phyloP scores from a whole-genome alignment of 2,888 invertebrate species.

The Rhagophthalmus giganteus region DNA sequence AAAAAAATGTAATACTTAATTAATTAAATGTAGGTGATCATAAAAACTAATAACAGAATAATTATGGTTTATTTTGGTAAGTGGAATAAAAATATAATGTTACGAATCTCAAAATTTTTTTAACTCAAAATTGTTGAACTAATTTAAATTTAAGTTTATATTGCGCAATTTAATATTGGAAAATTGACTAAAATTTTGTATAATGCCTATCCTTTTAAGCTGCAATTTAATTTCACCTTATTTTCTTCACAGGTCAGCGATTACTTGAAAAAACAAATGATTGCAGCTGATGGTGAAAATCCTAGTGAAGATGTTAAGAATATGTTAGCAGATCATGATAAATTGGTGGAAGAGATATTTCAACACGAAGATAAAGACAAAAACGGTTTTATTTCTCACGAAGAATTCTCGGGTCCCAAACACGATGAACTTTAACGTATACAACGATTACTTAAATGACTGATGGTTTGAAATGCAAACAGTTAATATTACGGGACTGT shows the following conservation, averaged over 20 bases:
- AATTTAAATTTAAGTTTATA: no score
- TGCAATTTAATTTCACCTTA: slow-evolving; percentile 1
- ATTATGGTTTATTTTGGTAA: no score
- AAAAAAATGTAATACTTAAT: no score
- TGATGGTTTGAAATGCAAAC: slow-evolving; percentile 29
- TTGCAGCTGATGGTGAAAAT: slow-evolving; percentile 74
- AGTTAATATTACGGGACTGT: no score
- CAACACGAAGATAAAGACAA: slow-evolving; percentile 96
- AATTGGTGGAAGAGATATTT: slow-evolving; percentile 94
- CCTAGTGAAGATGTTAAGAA: slow-evolving; percentile 77
- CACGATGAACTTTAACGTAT: slow-evolving; percentile 86
- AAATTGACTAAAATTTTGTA: background rate
- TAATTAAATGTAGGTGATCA: no score
- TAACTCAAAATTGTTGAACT: no score
- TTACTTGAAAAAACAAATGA: slow-evolving; percentile 90
- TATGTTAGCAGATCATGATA: slow-evolving; percentile 87
- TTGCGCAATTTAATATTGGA: no score
- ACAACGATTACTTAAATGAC: slow-evolving; percentile 18
- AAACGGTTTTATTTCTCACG: slow-evolving; percentile 93
- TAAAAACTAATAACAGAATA: no score
- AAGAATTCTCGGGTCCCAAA: slow-evolving; percentile 95
- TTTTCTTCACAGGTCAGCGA: slow-evolving; percentile 74
- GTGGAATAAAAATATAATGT: no score
- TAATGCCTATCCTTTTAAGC: background rate
- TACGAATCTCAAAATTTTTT: no score